Evolutionary conservation across 2,888 invertebrate genomes (phyloP).

Genomic region (Mechanitis messenoides): DNA sequence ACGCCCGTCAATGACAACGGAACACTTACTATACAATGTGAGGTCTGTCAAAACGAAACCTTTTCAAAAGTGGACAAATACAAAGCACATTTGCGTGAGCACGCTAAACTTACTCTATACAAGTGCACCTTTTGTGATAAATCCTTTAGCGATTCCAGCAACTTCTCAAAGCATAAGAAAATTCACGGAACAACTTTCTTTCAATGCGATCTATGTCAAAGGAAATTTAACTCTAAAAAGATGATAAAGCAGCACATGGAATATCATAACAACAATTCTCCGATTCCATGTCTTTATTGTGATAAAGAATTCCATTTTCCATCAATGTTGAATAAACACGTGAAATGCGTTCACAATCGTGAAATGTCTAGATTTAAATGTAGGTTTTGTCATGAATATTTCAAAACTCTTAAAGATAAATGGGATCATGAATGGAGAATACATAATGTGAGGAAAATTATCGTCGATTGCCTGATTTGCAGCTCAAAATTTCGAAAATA

Average conservation of each 20-base stretch:
- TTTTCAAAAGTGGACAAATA: conserved; percentile 63
- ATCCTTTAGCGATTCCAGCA: conserved; percentile 70
- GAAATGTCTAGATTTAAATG: conserved; percentile 48
- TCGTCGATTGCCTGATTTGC: conserved; percentile 61
- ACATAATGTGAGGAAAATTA: conserved; percentile 62
- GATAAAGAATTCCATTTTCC: conserved; percentile 57
- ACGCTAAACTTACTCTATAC: conserved; percentile 67
- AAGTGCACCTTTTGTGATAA: conserved; percentile 69
- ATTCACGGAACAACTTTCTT: conserved; percentile 58
- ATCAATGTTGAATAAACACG: conserved; percentile 66
- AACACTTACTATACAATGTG: conserved; percentile 56
- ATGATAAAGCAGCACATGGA: conserved; percentile 68
- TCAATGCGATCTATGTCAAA: conserved; percentile 65
- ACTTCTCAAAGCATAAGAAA: conserved; percentile 73
- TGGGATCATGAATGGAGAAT: conserved; percentile 71
- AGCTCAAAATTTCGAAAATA: conserved; percentile 63
- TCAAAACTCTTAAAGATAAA: conserved; percentile 56
- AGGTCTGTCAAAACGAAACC: conserved; percentile 51
- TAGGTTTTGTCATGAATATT: conserved; percentile 51
- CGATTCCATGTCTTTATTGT: conserved; percentile 53
- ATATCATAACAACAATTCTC: conserved; percentile 55
- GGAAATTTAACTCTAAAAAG: conserved; percentile 70
- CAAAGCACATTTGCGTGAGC: conserved; percentile 66
- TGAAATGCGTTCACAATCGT: conserved; percentile 52
- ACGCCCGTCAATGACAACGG: conserved; percentile 53